Evolutionary conservation across 2,888 invertebrate genomes (phyloP), one percentile per base, ranked within the genome.

Genomic region (Octonoba sinensis): DNA sequence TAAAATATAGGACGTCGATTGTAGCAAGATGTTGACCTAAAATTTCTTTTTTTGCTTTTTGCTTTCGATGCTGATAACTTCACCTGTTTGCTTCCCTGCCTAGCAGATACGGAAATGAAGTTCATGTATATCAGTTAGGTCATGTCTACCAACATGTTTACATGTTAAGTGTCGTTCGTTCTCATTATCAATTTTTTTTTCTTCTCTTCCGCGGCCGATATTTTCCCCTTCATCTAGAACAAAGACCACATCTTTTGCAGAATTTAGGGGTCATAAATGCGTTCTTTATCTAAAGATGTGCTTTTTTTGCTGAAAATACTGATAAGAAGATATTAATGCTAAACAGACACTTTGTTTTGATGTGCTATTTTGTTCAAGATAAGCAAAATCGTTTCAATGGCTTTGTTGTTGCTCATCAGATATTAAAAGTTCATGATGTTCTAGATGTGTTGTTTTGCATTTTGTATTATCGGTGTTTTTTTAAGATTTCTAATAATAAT

Each of bases 1-100:
- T 22, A 36, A 54, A 57, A 79, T 79, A 36, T 72, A 72, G 78
- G 78, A 36, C 78, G 59, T 66, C 47, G 78, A 79, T 79, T 72
- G 56, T 66, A 24, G 20, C 56, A 46, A 64, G 71, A 66, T 60
- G 64, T 12, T 77, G 78, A 79, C 78, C 78, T 79, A 79, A 79
- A 72, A 79, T 66, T n/a, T 11, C 6, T 64, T 36, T 46, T 64
- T 36, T 36, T 36, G 1, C 11, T 11, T 8, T 8, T 27, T 6
- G 2, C 27, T 27, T 6, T 36, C 36, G 36, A 11, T 36, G 36
- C 36, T 36, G 36, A 36, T 36, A 36, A 36, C 36, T 54, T 54
- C 20, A 18, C 20, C 54, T 54, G 54, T 20, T n/a, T 67, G 51
- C n/a, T 18, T 69, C 51, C 22, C 36, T 56, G 56, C 44, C 44